Conservation (phyloP, 2,113 vertebrate species). For the Gymnocephalus cernua region DNA sequence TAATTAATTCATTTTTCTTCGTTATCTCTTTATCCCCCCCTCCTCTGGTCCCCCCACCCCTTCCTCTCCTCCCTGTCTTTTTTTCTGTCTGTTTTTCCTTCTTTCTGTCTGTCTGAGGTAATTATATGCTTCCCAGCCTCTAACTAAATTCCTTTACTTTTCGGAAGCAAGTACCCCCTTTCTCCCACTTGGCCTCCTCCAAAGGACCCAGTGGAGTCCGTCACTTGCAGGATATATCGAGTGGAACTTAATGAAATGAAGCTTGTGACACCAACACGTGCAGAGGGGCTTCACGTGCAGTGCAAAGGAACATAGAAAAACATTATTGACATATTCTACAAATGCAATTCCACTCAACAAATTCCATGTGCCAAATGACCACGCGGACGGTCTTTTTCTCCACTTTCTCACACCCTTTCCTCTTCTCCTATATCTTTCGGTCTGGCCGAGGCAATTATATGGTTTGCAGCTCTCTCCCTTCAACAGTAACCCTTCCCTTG, state of each 20-base stretch:
- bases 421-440: conserved; percentile 22
- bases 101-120: conserved; percentile 44
- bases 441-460: conserved; percentile 47
- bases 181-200: conserved; percentile 48
- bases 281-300: conserved; percentile 16
- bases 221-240: conserved; percentile 51
- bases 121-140: conserved; percentile 62
- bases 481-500: not conserved
- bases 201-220: conserved; percentile 36
- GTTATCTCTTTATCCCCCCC: conserved; percentile 1
- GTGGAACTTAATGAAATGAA: conserved; percentile 56
- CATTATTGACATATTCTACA: not conserved
- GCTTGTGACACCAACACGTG: conserved; percentile 34
- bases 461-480: conserved; percentile 32
- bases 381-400: not conserved
- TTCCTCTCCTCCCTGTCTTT: not conserved
- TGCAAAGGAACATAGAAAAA: conserved; percentile 24
- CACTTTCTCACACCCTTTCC: not conserved
- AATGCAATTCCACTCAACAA: conserved; percentile 7
- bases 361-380: conserved; percentile 3
- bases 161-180: not conserved
- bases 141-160: conserved; percentile 39
- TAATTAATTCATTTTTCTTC: conserved; percentile 27
- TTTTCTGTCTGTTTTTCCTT: not conserved
- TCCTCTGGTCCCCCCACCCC: not conserved